Conservation (phyloP, 2,888 invertebrate species). For the Orthosia gothica region DNA sequence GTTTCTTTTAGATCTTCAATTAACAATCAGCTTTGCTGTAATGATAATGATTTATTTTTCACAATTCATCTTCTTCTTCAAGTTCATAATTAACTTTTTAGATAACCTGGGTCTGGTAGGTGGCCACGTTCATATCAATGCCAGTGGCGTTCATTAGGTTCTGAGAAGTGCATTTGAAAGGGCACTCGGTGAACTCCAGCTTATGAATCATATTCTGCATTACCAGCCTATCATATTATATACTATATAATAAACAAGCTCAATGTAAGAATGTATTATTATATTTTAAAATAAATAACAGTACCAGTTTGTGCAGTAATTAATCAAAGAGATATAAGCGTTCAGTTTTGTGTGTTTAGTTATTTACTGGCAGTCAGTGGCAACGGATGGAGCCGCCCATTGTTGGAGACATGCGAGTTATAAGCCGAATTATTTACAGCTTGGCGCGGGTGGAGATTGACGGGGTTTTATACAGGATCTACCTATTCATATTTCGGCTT, state of each 20-base stretch:
- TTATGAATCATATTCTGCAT: no score
- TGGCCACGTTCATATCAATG: not conserved
- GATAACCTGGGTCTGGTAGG: not conserved
- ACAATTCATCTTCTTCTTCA: no score
- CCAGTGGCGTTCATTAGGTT: not conserved
- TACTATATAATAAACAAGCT: no score
- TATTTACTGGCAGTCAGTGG: conserved; percentile 33
- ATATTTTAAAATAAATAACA: conserved; percentile 4
- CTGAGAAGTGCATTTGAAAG: not conserved
- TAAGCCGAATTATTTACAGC: conserved; percentile 52
- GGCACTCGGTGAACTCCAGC: no score
- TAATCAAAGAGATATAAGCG: conserved; percentile 40
- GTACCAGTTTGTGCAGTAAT: conserved; percentile 40
- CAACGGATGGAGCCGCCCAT: conserved; percentile 35
- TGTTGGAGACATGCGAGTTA: conserved; percentile 26
- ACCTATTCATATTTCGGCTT: not conserved
- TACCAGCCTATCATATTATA: no score
- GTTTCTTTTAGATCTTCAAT: no score
- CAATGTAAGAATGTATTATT: no score
- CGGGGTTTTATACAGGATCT: conserved; percentile 35
- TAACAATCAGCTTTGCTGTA: no score
- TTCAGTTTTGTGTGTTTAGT: conserved; percentile 31
- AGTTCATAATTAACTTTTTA: not conserved
- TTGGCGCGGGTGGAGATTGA: conserved; percentile 23
- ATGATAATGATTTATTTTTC: no score